Base-by-base conservation (phyloP, 2,888 invertebrate species). In the Neuroscelio doddi region DNA sequence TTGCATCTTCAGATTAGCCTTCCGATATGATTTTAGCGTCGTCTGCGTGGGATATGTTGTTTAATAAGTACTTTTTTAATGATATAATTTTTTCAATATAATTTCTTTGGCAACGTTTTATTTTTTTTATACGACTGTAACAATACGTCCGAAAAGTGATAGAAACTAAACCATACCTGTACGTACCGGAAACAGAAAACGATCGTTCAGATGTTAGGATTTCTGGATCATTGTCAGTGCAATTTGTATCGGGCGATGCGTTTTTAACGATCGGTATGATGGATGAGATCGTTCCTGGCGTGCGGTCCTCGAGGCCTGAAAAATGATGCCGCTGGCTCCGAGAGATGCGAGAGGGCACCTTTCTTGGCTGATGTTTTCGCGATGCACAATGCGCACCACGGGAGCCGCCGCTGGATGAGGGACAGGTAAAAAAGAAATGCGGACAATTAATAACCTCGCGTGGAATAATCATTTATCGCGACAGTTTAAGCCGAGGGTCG, bases 381-480 rank as follows among this genome's bases (percentile, higher is more conserved):
- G 77, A 80, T 79, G 72, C 78, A 80, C 80, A 79, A 80, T 78
- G 74, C 75, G 65, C 76, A 72, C 75, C 69, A 68, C 77, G 75
- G 80, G 72, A 80, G 80, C 79, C 77, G 73, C 65, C 65, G 52
- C 27, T 42, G 52, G 46, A 56, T 32, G 26, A 55, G 64, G 61
- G 53, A 21, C 14, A 29, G 50, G 38, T 17, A 7, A 16, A 36
- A 27, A 38, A 27, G 29, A 36, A 63, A 65, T 56, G 64, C 65
- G 63, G 75, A 82, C 82, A 82, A 84, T 84, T 84, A 84, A 84
- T 83, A 82, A 81, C 77, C 80, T 77, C 77, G 79, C 70, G 72
- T 68, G 76, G 79, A 74, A 67, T 58, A 67, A 83, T 83, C 84
- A 83, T 84, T 83, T 84, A 83, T 83, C 81, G 83, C 82, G 83